Evolutionary conservation across 2,113 vertebrate species (phyloP).

Genomic region (Athene cunicularia): DNA sequence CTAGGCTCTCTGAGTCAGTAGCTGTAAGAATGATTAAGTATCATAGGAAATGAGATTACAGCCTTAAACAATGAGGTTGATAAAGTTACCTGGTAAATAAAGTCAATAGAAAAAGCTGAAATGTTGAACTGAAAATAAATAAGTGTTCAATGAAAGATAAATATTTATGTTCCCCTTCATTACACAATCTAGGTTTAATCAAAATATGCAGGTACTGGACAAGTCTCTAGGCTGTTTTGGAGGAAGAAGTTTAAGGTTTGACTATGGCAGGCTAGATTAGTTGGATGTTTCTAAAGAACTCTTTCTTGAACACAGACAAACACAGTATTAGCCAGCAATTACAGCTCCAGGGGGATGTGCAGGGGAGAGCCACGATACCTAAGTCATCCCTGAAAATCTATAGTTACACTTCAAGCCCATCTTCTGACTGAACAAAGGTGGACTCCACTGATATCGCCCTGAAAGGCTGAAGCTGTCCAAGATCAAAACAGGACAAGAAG

Average conservation of each 20-base stretch:
- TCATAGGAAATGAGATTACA: neutral
- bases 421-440: neutral
- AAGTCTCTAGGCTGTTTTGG: neutral
- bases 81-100: neutral
- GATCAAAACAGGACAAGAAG: neutral
- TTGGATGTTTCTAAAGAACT: neutral
- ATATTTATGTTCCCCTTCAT: neutral
- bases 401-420: neutral
- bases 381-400: neutral
- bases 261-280: neutral
- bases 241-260: neutral
- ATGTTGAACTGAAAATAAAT: neutral
- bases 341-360: neutral
- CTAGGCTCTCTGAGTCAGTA: neutral
- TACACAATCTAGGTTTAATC: neutral
- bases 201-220: neutral
- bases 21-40: neutral
- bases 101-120: neutral
- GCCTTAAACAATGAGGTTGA: neutral
- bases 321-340: neutral
- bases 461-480: neutral
- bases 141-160: neutral
- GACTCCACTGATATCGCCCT: neutral
- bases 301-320: neutral
- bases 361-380: neutral